phyloP scores from a whole-genome alignment of 2,888 invertebrate species.

The Drosophila subquinaria region DNA sequence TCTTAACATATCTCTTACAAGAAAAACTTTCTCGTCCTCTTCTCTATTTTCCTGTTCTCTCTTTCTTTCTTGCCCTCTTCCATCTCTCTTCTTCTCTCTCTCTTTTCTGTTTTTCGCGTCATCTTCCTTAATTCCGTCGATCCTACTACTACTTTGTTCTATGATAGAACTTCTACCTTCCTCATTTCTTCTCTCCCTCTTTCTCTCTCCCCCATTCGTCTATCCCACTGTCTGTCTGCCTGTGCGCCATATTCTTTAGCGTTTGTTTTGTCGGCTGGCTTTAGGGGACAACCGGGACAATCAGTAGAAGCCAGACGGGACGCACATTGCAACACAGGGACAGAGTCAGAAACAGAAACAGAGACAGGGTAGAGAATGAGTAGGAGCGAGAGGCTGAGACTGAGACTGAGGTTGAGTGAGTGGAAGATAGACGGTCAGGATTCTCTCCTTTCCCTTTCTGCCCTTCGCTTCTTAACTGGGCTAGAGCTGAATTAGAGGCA shows the following conservation, averaged over 20 bases:
- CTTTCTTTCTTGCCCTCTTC: neutral
- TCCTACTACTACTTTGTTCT: conserved; percentile 9
- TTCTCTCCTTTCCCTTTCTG: neutral
- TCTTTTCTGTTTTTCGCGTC: neutral
- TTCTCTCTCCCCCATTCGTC: neutral
- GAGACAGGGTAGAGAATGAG: neutral
- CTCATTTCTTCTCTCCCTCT: neutral
- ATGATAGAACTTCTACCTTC: conserved; percentile 1
- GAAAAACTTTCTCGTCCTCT: neutral
- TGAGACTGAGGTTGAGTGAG: neutral
- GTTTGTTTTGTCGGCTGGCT: conserved; percentile 46
- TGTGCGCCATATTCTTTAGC: conserved; percentile 44
- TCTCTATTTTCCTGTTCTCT: neutral
- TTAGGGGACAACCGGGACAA: conserved; percentile 52
- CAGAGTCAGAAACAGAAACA: neutral
- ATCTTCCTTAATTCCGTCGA: neutral
- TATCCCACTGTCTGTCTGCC: neutral
- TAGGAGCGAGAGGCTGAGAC: neutral
- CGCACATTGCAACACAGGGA: conserved; percentile 25
- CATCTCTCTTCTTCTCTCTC: neutral
- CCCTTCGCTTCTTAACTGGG: conserved; percentile 10
- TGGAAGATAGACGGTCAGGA: neutral
- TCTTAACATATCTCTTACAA: no score
- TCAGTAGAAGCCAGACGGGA: conserved; percentile 48
- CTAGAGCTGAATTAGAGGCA: conserved; percentile 65